Conservation (phyloP, 2,888 invertebrate genomes). For the Pasiphila rectangulata region DNA sequence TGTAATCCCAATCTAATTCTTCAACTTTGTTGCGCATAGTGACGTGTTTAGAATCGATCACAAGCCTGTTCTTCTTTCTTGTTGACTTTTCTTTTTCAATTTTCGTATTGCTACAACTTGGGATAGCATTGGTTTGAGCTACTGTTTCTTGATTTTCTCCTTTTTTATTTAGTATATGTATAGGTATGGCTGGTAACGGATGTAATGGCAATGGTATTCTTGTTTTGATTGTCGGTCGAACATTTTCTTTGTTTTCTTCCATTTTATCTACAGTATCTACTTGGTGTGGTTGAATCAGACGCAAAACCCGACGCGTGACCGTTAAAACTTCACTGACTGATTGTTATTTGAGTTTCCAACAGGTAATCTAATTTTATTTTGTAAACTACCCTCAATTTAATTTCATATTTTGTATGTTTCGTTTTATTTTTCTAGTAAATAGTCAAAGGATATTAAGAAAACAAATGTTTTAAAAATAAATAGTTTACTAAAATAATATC, state of each 20-base stretch:
- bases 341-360: neutral
- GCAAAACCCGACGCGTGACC: constrained; percentile 52
- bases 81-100: constrained; percentile 1
- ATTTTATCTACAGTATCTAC: constrained; percentile 19
- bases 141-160: constrained; percentile 34
- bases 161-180: constrained; percentile 40
- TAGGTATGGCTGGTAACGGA: constrained; percentile 54
- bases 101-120: neutral
- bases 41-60: constrained; percentile 46
- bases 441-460: constrained; percentile 15
- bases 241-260: constrained; percentile 57
- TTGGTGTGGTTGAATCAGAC: neutral
- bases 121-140: constrained; percentile 14
- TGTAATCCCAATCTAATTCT: constrained; percentile 48
- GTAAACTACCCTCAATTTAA: constrained; percentile 35
- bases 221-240: constrained; percentile 36
- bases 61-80: constrained; percentile 16
- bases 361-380: neutral
- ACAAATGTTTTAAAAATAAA: constrained; percentile 47
- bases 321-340: constrained; percentile 29
- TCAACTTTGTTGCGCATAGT: constrained; percentile 45
- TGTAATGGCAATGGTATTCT: constrained; percentile 58
- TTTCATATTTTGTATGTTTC: neutral
- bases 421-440: neutral
- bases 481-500: constrained; percentile 67